These are phyloP conservation scores for Bombus vancouverensis DNA, from an alignment of 1,140 invertebrate species.

Conservation along the genomic window DNA sequence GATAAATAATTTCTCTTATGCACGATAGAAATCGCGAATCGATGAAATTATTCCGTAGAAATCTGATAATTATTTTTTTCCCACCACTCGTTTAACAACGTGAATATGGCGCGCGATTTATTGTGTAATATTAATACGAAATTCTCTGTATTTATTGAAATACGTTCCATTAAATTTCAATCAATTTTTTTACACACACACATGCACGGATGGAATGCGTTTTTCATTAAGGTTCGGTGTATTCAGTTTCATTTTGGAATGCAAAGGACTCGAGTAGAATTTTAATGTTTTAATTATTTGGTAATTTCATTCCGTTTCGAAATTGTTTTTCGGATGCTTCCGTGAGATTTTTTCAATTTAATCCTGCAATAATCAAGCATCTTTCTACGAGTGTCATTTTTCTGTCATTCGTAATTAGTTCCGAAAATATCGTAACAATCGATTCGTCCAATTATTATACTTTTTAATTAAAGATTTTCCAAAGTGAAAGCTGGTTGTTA, in stretches of 20 bases:
- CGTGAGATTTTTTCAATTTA: no score
- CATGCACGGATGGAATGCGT: no score
- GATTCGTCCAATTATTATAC: no score
- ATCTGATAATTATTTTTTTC: background rate
- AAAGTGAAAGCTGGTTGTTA: no score
- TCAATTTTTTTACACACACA: background rate
- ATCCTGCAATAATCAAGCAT: no score
- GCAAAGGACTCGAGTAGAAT: background rate
- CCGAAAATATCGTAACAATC: no score
- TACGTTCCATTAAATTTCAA: conserved; percentile 6
- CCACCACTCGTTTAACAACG: background rate
- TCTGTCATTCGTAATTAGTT: no score
- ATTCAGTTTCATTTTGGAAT: background rate
- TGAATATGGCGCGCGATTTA: background rate
- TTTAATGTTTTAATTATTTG: background rate
- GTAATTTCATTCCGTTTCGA: background rate
- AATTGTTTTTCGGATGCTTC: background rate
- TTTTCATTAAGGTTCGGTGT: background rate
- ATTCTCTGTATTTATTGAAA: background rate
- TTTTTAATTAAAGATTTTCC: no score
- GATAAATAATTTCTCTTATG: background rate
- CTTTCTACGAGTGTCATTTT: no score
- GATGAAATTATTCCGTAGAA: background rate
- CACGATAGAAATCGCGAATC: background rate
- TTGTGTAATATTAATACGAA: background rate